Percentiles rank a stretch among this genome's conserved stretches.
Evolutionary conservation across 92 coral and sea anemone species (phyloP).

Genomic region (Anthopleura xanthogrammica): DNA sequence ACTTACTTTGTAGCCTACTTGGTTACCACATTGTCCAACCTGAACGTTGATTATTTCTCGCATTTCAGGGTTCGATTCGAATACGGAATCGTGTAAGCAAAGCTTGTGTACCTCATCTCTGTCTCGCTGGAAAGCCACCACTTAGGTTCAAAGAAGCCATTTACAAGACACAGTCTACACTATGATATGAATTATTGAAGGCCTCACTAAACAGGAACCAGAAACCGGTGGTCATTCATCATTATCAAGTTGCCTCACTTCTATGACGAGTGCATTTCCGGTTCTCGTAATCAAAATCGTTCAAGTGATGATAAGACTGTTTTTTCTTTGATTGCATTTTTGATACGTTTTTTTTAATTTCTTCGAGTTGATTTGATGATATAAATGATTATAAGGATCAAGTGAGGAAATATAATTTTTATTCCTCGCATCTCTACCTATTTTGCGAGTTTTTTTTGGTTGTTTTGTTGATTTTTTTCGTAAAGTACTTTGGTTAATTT

Average conservation of each 20-base stretch:
- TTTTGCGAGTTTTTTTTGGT: no score
- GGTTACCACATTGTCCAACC: slow-evolving; percentile 93
- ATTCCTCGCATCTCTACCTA: no score
- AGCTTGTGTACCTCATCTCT: slow-evolving; percentile 13
- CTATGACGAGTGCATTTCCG: slow-evolving; percentile 59
- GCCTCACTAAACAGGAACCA: slow-evolving; percentile 57
- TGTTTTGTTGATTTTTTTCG: no score
- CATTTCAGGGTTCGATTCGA: slow-evolving; percentile 45
- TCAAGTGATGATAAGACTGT: not conserved
- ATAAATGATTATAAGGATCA: no score
- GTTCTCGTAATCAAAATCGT: not conserved
- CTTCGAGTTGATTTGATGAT: no score
- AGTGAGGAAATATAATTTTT: no score
- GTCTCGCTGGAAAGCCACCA: slow-evolving; percentile 2
- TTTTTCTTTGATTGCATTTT: no score
- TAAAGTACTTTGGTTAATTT: no score
- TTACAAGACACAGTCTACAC: slow-evolving; percentile 21
- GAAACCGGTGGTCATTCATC: slow-evolving; percentile 64
- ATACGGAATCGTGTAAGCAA: not conserved
- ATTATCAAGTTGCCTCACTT: slow-evolving; percentile 63
- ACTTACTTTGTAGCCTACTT: slow-evolving; percentile 82
- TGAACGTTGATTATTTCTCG: slow-evolving; percentile 85
- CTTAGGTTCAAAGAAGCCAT: slow-evolving; percentile 38
- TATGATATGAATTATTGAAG: slow-evolving; percentile 29
- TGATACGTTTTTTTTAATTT: no score